Percentiles rank a stretch among this genome's conserved stretches.
Conservation (phyloP, 1,140 invertebrate species). For the Drosophila arizonae region DNA sequence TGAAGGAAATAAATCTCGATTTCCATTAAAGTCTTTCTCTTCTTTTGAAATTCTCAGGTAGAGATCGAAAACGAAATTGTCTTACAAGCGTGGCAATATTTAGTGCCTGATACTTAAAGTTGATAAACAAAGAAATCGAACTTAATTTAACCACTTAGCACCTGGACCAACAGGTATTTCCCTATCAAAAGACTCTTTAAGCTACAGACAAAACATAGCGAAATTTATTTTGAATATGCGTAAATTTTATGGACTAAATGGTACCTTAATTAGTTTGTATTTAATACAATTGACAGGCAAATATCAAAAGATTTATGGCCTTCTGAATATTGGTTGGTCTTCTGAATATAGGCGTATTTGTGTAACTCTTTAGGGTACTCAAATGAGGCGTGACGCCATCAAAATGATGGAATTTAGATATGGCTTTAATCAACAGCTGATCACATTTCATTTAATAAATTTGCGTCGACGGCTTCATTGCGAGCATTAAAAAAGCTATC, state of each 20-base stretch:
- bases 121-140: slow-evolving; percentile 11
- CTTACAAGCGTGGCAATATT: neutral
- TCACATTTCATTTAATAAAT: slow-evolving; percentile 17
- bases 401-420: neutral
- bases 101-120: neutral
- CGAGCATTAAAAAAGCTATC: slow-evolving; percentile 7
- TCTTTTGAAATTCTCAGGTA: neutral
- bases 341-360: slow-evolving; percentile 28
- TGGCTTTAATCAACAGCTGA: neutral
- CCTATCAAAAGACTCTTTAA: slow-evolving; percentile 15
- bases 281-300: slow-evolving; percentile 71
- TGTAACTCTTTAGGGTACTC: slow-evolving; percentile 30
- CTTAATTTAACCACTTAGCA: slow-evolving; percentile 40
- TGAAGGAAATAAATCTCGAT: too few relatives aligned
- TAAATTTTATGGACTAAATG: slow-evolving; percentile 38
- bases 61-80: neutral
- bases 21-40: neutral
- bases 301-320: slow-evolving; percentile 38
- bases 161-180: slow-evolving; percentile 10
- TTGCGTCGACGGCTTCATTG: slow-evolving; percentile 16
- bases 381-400: slow-evolving; percentile 26
- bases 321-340: neutral
- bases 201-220: slow-evolving; percentile 1
- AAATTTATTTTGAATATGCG: neutral
- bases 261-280: slow-evolving; percentile 70